Conservation (phyloP, 2,888 invertebrate genomes). For the Metallyticus violacea region DNA sequence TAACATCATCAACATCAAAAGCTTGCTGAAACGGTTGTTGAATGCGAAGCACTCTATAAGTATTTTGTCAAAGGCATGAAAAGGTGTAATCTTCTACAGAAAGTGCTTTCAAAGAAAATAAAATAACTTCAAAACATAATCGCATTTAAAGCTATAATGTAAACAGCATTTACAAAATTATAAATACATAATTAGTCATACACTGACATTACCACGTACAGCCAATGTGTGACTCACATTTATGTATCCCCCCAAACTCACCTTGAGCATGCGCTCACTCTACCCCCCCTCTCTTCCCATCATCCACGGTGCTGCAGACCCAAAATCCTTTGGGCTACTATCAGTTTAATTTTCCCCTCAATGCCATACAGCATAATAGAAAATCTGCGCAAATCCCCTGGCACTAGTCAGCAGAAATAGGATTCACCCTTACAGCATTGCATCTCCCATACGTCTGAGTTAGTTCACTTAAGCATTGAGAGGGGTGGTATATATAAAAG, state of each 20-base stretch:
- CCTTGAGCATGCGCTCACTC: background rate
- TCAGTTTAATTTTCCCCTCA: slow-evolving; percentile 39
- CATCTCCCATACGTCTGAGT: slow-evolving; percentile 5
- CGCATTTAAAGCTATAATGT: background rate
- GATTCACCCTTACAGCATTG: slow-evolving; percentile 29
- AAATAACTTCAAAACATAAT: too few relatives aligned
- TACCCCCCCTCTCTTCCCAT: background rate
- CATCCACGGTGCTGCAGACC: background rate
- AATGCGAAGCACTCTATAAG: too few relatives aligned
- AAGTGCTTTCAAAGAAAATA: too few relatives aligned
- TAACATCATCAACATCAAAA: too few relatives aligned
- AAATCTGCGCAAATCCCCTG: slow-evolving; percentile 34
- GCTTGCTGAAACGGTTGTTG: too few relatives aligned
- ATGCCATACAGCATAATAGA: slow-evolving; percentile 33
- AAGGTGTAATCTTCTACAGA: too few relatives aligned
- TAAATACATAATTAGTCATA: too few relatives aligned
- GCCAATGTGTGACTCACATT: background rate
- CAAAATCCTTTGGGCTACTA: slow-evolving; percentile 37
- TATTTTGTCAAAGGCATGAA: too few relatives aligned
- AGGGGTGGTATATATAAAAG: too few relatives aligned
- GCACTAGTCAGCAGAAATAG: slow-evolving; percentile 36
- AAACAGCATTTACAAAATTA: too few relatives aligned
- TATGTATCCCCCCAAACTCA: background rate
- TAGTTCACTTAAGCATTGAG: slow-evolving; percentile 26
- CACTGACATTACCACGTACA: background rate